Evolutionary conservation across 2,888 invertebrate species (phyloP).

Genomic region (Hyalella azteca): DNA sequence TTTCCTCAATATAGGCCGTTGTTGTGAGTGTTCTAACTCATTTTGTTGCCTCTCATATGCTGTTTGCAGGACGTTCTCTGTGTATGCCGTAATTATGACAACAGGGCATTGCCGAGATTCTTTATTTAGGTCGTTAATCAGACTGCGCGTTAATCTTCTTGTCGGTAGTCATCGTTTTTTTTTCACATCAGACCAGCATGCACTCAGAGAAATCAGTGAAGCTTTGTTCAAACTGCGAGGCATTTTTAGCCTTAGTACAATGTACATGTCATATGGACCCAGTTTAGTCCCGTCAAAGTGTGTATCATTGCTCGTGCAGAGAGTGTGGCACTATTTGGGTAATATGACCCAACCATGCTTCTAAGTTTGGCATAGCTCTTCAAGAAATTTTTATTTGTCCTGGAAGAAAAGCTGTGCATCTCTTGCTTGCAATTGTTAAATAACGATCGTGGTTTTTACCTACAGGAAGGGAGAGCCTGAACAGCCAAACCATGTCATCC

Average conservation of each 20-base stretch:
- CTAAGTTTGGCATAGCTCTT: background rate
- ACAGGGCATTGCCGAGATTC: too few species aligned
- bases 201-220: too few species aligned
- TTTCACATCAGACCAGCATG: too few species aligned
- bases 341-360: background rate
- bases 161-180: too few species aligned
- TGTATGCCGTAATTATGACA: too few species aligned
- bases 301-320: background rate
- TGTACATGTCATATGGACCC: background rate
- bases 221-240: background rate
- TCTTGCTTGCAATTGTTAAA: background rate
- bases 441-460: constrained; percentile 23
- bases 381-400: background rate
- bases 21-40: too few species aligned
- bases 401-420: background rate
- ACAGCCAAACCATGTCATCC: constrained; percentile 92
- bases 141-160: too few species aligned
- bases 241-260: background rate
- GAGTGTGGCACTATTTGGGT: background rate
- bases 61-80: too few species aligned
- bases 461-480: constrained; percentile 70
- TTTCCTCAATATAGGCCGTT: too few species aligned
- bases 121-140: too few species aligned
- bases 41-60: too few species aligned
- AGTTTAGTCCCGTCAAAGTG: background rate